These are phyloP conservation scores for Tetropium fuscum DNA, from an alignment of 2,888 invertebrate genomes.

Conservation along the genomic window DNA sequence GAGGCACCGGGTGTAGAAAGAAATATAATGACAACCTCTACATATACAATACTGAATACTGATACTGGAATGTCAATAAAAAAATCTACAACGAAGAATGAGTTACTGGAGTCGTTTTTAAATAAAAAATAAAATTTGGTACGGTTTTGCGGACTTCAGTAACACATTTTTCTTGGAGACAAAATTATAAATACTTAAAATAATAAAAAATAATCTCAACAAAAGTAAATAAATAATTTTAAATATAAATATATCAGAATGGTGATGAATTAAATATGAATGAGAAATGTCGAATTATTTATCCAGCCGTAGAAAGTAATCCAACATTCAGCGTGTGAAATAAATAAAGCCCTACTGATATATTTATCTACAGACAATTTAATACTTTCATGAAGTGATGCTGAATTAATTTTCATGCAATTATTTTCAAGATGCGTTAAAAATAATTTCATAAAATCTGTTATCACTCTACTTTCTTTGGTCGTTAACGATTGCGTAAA, in stretches of 20 bases:
- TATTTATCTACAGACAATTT: constrained; percentile 40
- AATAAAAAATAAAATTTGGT: constrained; percentile 27
- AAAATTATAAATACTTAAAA: constrained; percentile 33
- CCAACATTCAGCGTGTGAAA: constrained; percentile 30
- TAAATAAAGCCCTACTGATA: constrained; percentile 37
- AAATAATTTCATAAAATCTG: constrained; percentile 31
- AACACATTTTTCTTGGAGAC: constrained; percentile 31
- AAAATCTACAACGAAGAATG: constrained; percentile 27
- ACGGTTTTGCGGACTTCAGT: constrained; percentile 17
- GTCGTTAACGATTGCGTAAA: constrained; percentile 30
- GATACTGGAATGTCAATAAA: constrained; percentile 60
- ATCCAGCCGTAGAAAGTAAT: constrained; percentile 44
- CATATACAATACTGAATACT: constrained; percentile 61
- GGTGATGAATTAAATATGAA: constrained; percentile 49
- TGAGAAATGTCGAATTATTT: constrained; percentile 46
- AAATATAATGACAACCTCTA: constrained; percentile 55
- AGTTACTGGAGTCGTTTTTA: constrained; percentile 9
- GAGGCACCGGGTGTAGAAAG: constrained; percentile 36
- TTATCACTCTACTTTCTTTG: constrained; percentile 39
- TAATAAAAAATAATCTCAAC: constrained; percentile 54
- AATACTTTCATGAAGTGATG: constrained; percentile 39
- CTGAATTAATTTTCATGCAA: constrained; percentile 19
- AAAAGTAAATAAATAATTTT: constrained; percentile 54
- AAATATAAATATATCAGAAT: constrained; percentile 52
- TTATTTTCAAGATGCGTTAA: constrained; percentile 25